These are phyloP conservation scores for Schizopygopsis pylzovi DNA, from an alignment of 2,797 vertebrate genomes.

Conservation along the genomic window DNA sequence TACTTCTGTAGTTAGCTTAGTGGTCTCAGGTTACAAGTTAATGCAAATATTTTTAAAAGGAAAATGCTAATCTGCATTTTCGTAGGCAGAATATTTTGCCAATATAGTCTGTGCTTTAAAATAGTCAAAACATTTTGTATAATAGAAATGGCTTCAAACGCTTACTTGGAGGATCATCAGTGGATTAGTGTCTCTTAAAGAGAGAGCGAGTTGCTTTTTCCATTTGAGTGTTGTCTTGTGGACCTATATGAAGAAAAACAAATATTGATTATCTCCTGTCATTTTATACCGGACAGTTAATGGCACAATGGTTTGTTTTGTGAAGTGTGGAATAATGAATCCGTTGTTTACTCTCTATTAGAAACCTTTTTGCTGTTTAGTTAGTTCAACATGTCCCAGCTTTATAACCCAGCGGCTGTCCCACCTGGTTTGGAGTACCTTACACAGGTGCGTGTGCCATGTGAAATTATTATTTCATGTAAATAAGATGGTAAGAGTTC, in stretches of 20 bases:
- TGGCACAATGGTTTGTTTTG: neutral
- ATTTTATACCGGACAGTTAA: neutral
- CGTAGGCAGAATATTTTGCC: neutral
- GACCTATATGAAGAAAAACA: neutral
- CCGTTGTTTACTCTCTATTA: neutral
- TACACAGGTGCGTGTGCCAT: constrained; percentile 43
- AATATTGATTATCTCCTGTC: neutral
- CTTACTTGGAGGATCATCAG: no score
- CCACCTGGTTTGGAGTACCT: constrained; percentile 59
- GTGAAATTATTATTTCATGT: neutral
- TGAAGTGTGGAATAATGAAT: neutral
- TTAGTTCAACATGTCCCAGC: constrained; percentile 7
- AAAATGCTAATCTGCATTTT: neutral
- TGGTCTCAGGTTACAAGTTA: neutral
- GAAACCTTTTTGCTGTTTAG: neutral
- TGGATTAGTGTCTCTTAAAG: neutral
- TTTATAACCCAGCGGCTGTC: neutral
- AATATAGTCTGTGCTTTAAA: neutral
- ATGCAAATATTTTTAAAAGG: neutral
- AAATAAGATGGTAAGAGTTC: neutral
- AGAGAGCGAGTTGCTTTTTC: neutral
- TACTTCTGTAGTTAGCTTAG: neutral
- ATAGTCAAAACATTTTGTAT: neutral
- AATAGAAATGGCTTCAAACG: neutral
- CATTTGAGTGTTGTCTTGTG: neutral